Evolutionary conservation across 2,113 vertebrate genomes (phyloP), one percentile per base, ranked within the genome.

Genomic region (Gasterosteus nipponicus): DNA sequence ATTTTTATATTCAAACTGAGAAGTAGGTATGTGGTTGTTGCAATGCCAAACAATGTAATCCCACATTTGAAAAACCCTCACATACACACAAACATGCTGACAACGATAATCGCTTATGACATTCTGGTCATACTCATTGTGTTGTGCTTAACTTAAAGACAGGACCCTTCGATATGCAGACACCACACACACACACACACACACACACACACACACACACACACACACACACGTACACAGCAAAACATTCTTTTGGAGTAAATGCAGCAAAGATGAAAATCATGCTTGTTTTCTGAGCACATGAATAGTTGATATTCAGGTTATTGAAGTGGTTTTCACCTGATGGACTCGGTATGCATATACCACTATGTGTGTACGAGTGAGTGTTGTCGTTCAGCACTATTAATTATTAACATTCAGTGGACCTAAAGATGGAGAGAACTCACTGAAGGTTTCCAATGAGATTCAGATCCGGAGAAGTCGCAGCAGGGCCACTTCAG

Each of bases 351-450:
- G 18, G 19, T 49, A n/a, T 64, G 60, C 26, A 56, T 22, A 22
- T 33, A 7, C 56, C 18, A 51, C 33, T 14, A 7, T 47, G 7
- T 49, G 7, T 29, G 53, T 51, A 18, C 47, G 42, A 67, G 8
- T 41, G 31, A n/a, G 0, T 64, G 39, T 12, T 18, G n/a, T 70
- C 16, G 79, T 77, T 79, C 61, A 62, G 47, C 57, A 26, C 10
- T 59, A 65, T 86, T 7, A 86, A 80, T 86, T 49, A 81, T 76
- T 80, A 68, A 79, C 41, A 71, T 44, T 46, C 42, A 71, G 41
- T 14, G 33, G 66, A 53, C 41, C 29, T 15, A n/a, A 74, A 85
- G 63, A 79, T 57, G 47, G 31, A 60, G 61, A 56, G 22, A 31
- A 16, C 14, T 57, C 29, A 7, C 22, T 2, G 11, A 10, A 29